phyloP scores from a whole-genome alignment of 1,140 invertebrate genomes.

The Apis cerana region DNA sequence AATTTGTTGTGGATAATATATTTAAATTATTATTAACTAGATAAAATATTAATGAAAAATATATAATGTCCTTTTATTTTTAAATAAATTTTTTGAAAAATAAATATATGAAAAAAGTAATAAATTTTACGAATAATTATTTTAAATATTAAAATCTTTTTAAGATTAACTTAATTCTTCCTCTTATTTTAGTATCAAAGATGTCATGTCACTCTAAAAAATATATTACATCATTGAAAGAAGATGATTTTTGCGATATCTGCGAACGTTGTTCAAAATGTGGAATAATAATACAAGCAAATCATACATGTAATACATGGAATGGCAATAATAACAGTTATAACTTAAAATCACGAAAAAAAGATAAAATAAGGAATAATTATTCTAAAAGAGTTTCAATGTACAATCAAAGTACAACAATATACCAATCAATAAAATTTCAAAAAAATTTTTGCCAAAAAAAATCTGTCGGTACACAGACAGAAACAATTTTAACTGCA shows the following conservation, averaged over 20 bases:
- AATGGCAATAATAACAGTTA: neutral
- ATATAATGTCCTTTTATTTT: neutral
- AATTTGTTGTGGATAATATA: too few relatives aligned
- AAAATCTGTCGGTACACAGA: neutral
- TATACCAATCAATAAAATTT: neutral
- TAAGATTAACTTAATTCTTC: neutral
- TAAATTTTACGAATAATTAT: too few relatives aligned
- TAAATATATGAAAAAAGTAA: too few relatives aligned
- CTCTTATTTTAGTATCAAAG: neutral
- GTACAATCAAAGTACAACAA: neutral
- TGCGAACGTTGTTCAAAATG: neutral
- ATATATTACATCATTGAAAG: too few relatives aligned
- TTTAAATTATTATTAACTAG: too few relatives aligned
- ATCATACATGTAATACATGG: neutral
- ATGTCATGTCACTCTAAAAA: neutral
- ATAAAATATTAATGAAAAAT: neutral
- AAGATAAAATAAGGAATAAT: neutral
- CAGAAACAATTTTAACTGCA: neutral
- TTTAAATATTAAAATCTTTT: too few relatives aligned
- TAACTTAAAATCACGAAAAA: neutral
- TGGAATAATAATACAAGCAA: neutral
- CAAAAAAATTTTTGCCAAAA: neutral
- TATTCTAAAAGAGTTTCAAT: neutral
- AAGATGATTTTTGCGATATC: neutral
- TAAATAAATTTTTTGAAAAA: neutral